Percentiles rank a stretch among this genome's conserved stretches.
Conservation (phyloP, 2,113 vertebrate species). For the Copsychus sechellarum region DNA sequence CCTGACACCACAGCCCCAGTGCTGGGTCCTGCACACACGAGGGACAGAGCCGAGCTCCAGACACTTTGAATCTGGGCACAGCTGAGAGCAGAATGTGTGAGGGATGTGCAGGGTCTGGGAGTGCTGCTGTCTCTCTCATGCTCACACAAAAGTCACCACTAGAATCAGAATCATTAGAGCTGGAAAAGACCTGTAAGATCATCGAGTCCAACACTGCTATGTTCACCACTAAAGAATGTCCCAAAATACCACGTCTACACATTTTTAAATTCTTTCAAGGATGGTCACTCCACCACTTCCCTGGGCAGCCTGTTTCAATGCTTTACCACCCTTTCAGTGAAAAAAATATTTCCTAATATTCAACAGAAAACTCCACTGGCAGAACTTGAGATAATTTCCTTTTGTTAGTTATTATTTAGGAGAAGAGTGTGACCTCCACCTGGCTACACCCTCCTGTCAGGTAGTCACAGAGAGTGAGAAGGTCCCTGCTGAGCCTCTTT, state of each 20-base stretch:
- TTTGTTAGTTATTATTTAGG: background rate
- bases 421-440: background rate
- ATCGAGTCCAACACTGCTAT: accelerated
- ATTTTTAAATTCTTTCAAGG: background rate
- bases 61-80: accelerated
- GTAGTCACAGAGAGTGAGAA: background rate
- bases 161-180: background rate
- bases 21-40: accelerated
- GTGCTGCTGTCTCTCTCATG: background rate
- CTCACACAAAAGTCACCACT: background rate
- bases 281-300: background rate
- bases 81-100: background rate
- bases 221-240: background rate
- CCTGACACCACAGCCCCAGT: accelerated
- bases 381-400: background rate
- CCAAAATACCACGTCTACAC: background rate
- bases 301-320: background rate
- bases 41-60: background rate
- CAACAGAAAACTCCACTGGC: background rate
- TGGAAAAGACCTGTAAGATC: background rate
- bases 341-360: background rate
- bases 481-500: background rate
- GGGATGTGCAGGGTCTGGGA: background rate
- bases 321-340: background rate
- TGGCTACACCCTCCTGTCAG: background rate